Percentiles rank a stretch among this genome's conserved stretches.
Conservation (phyloP, 64 coral and sea anemone species). For the Stichodactyla mertensii region DNA sequence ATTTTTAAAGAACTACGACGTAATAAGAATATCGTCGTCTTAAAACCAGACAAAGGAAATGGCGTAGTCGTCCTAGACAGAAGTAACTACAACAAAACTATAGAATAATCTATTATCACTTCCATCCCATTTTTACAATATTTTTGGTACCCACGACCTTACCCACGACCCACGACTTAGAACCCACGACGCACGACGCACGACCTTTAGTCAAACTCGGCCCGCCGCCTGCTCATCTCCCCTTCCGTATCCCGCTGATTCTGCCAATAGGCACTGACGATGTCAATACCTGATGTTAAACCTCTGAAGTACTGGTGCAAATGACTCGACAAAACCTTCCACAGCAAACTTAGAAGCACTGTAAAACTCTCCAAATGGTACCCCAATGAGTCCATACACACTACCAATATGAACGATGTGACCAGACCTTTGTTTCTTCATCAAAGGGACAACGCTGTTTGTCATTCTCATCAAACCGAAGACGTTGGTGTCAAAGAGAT, state of each 20-base stretch:
- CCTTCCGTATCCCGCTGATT: background rate
- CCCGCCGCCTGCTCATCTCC: background rate
- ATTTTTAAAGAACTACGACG: no score
- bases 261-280: background rate
- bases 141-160: no score
- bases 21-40: no score
- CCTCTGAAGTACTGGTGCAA: conserved; percentile 32
- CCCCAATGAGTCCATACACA: conserved; percentile 26
- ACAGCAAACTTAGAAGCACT: conserved; percentile 62
- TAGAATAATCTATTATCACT: no score
- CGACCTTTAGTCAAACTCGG: no score
- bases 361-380: conserved; percentile 41
- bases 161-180: no score
- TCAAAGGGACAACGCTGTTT: conserved; percentile 32
- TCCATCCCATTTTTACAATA: no score
- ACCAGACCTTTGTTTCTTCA: conserved; percentile 41
- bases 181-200: no score
- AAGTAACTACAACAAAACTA: no score
- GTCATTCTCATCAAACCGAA: conserved; percentile 38
- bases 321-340: conserved; percentile 48
- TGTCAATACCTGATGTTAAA: conserved; percentile 55
- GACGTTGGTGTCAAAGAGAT: conserved; percentile 35
- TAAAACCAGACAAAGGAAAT: no score
- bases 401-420: conserved; percentile 48
- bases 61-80: no score